Evolutionary conservation across 2,888 invertebrate genomes (phyloP).

Genomic region (Euphydryas editha): DNA sequence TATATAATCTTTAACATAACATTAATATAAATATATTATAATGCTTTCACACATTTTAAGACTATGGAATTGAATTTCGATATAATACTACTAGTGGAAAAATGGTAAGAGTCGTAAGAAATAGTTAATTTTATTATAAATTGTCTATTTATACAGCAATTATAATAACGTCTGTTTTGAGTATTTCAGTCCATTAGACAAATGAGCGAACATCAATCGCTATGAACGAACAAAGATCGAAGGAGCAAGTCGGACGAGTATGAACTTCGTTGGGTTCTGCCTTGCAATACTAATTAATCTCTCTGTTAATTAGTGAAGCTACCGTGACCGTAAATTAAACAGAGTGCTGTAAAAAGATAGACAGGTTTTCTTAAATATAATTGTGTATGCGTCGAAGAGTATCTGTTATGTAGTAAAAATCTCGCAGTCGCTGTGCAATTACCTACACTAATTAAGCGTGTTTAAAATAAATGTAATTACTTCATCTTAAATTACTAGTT

Average conservation of each 20-base stretch:
- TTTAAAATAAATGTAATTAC: not conserved
- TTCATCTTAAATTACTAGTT: no score
- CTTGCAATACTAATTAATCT: constrained; percentile 77
- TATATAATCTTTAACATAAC: no score
- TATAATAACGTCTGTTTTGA: not conserved
- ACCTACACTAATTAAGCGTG: not conserved
- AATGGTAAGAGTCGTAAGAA: not conserved
- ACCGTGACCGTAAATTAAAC: constrained; percentile 18
- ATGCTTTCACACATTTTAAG: no score
- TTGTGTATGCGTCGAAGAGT: constrained; percentile 9
- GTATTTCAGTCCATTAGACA: constrained; percentile 28
- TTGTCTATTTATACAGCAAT: constrained; percentile 2
- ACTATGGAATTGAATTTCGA: no score
- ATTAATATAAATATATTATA: no score
- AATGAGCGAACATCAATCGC: constrained; percentile 34
- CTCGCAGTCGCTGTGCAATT: not conserved
- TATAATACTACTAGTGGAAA: no score
- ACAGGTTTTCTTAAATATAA: not conserved
- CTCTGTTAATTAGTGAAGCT: constrained; percentile 70
- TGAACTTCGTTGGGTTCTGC: constrained; percentile 52
- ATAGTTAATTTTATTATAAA: not conserved
- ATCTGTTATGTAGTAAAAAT: not conserved
- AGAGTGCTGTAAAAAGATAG: constrained; percentile 12
- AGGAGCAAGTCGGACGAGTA: constrained; percentile 47
- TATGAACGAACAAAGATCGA: constrained; percentile 44